A percentile compares a stretch with the other conserved stretches of the same genome.
These are phyloP conservation scores for Corydoras sp. DNA, from an alignment of 2,113 vertebrate genomes.

Conservation along the genomic window DNA sequence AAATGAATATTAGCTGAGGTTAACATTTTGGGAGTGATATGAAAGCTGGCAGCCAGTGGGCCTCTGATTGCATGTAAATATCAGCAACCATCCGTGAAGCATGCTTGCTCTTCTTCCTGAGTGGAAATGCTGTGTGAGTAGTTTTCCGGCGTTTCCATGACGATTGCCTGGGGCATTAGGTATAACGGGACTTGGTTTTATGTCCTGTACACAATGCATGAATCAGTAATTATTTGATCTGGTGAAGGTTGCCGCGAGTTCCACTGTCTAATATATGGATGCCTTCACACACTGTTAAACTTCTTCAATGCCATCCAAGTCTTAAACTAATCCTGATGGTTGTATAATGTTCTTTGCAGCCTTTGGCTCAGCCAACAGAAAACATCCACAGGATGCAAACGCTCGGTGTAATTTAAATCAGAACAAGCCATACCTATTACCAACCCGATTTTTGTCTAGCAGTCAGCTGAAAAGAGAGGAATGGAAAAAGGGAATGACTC, in stretches of 20 bases:
- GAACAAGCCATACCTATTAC: background rate
- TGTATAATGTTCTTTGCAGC: background rate
- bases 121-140: slow-evolving; percentile 10
- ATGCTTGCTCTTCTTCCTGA: slow-evolving; percentile 15
- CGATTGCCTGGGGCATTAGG: slow-evolving; percentile 7
- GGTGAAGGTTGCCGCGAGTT: slow-evolving; percentile 16
- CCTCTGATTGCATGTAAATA: slow-evolving; percentile 41
- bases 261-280: slow-evolving; percentile 7
- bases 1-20: slow-evolving; percentile 12
- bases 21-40: slow-evolving; percentile 25
- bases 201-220: background rate
- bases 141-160: slow-evolving; percentile 22
- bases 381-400: background rate
- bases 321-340: slow-evolving; percentile 4
- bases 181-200: slow-evolving; percentile 1
- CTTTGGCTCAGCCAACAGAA: slow-evolving; percentile 8
- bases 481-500: background rate
- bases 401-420: background rate
- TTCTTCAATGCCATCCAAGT: slow-evolving; percentile 1
- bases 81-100: slow-evolving; percentile 34
- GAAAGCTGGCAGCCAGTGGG: slow-evolving; percentile 17
- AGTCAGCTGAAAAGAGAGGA: background rate
- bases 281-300: background rate
- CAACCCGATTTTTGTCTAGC: background rate
- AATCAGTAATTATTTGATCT: slow-evolving; percentile 10